A percentile compares a stretch with the other conserved stretches of the same genome.
phyloP scores from a whole-genome alignment of 2,797 vertebrate genomes.

The Peromyscus melanophrys region DNA sequence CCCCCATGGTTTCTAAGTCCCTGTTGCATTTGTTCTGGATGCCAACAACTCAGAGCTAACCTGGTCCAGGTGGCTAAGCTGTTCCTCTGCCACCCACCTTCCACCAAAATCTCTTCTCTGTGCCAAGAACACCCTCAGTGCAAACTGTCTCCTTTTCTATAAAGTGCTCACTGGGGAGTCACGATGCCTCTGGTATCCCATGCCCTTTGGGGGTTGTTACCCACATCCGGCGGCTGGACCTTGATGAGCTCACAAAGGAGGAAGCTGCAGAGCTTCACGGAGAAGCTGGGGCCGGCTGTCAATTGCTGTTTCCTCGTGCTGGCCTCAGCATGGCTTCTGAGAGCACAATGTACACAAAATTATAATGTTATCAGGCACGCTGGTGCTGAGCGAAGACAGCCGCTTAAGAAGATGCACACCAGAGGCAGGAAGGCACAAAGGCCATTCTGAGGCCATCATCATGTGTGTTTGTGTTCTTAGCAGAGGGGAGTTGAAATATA shows the following conservation, averaged over 20 bases:
- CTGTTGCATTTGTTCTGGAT: neutral
- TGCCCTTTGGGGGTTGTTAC: neutral
- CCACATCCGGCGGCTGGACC: neutral
- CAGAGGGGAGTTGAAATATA: slow-evolving; percentile 70
- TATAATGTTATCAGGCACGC: slow-evolving; percentile 90
- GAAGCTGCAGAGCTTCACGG: slow-evolving; percentile 74
- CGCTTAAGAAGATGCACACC: slow-evolving; percentile 84
- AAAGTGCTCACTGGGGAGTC: neutral
- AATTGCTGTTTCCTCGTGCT: slow-evolving; percentile 80
- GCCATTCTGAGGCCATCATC: slow-evolving; percentile 84
- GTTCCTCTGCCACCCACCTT: neutral
- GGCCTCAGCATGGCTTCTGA: slow-evolving; percentile 86
- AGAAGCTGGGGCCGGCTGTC: slow-evolving; percentile 82
- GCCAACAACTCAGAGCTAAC: neutral
- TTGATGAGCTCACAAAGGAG: slow-evolving; percentile 1
- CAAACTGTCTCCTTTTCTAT: neutral
- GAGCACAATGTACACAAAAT: slow-evolving; percentile 90
- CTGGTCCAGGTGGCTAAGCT: neutral
- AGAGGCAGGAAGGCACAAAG: slow-evolving; percentile 84
- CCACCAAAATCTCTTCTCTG: neutral
- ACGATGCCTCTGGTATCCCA: neutral
- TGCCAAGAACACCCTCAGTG: neutral
- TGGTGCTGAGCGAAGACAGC: slow-evolving; percentile 85
- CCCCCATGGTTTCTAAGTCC: neutral
- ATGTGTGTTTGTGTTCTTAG: slow-evolving; percentile 81